Percentiles rank a stretch among this genome's conserved stretches.
Conservation (phyloP, 2,888 invertebrate genomes). For the Dusona sp. region DNA sequence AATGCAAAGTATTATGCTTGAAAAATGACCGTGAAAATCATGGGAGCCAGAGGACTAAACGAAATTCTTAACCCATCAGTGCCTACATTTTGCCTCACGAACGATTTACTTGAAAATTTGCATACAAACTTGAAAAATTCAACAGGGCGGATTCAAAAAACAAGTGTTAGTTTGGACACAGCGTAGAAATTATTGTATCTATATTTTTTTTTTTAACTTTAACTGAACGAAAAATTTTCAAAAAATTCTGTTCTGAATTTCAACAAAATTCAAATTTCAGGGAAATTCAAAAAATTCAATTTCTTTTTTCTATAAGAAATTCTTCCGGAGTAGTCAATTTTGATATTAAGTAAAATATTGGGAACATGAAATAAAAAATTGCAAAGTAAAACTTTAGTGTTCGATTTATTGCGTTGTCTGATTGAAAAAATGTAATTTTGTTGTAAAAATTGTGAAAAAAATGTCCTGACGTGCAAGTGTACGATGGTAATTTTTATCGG, state of each 20-base stretch:
- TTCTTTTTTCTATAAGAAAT: neutral
- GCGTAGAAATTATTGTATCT: no score
- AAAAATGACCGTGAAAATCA: neutral
- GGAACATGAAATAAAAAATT: no score
- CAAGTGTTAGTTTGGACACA: no score
- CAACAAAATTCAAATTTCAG: neutral
- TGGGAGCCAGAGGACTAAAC: neutral
- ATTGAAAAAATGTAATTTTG: neutral
- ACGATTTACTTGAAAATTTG: no score
- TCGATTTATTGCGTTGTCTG: neutral
- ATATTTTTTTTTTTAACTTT: no score
- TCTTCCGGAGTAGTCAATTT: neutral
- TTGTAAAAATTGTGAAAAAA: neutral
- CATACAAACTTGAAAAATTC: no score
- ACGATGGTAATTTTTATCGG: neutral
- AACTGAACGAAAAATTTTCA: no score
- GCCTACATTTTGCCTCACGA: no score
- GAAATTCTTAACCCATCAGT: no score
- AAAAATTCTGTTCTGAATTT: no score
- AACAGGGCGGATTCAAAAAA: no score
- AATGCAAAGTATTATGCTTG: neutral
- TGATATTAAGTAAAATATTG: neutral
- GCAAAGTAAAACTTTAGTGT: neutral
- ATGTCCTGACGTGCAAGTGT: no score
- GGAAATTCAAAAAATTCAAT: neutral